Conservation (phyloP, 2,797 vertebrate genomes). For the Podarcis siculus region DNA sequence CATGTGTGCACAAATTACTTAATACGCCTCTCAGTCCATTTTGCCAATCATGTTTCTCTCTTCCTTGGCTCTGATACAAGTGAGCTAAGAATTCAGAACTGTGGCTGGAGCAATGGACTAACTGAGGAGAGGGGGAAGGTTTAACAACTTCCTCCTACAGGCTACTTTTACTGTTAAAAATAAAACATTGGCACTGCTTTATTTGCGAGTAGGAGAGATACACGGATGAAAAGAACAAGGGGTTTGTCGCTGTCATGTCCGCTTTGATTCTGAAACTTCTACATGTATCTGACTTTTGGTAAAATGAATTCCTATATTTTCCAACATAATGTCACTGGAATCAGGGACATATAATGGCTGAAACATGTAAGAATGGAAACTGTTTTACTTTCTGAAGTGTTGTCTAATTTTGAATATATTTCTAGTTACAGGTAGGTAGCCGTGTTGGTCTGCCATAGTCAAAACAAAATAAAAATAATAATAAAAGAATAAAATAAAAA, state of each 20-base stretch:
- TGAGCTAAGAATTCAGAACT: not conserved
- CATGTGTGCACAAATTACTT: too few relatives aligned
- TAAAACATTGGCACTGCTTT: not conserved
- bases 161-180: not conserved
- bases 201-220: not conserved
- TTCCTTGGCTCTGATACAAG: not conserved
- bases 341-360: not conserved
- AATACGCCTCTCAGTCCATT: too few relatives aligned
- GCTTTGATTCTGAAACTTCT: not conserved
- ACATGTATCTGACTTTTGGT: not conserved
- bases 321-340: not conserved
- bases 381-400: not conserved
- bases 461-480: too few relatives aligned
- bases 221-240: not conserved
- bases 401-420: not conserved
- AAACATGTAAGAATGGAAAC: not conserved
- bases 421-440: too few relatives aligned
- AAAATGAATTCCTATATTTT: not conserved
- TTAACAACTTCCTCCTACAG: not conserved
- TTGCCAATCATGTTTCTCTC: too few relatives aligned
- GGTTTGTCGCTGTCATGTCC: not conserved
- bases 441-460: too few relatives aligned
- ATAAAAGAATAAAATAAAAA: too few relatives aligned
- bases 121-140: not conserved
- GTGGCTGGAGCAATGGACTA: not conserved